Base-by-base conservation (phyloP, 2,113 vertebrate genomes). In the Sylvicapra grimmia region DNA sequence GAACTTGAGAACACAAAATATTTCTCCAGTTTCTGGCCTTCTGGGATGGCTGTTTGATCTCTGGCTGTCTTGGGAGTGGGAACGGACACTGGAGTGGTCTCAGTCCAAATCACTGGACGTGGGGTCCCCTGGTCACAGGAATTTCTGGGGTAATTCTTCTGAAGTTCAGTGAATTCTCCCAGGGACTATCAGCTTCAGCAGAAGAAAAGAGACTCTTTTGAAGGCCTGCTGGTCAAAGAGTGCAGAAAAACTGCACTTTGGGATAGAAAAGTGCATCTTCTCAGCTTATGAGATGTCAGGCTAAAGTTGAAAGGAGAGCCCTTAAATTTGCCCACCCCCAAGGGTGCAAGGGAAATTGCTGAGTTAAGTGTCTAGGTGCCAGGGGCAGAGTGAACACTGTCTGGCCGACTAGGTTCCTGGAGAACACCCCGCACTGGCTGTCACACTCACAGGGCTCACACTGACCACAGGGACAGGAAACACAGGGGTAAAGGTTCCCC, bases 301-400 rank as follows among this genome's bases (percentile, higher is more conserved):
- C 80, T 83, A 90, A 92, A 86, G 65, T 96, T 94, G 51, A 95
- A 91, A 97, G 95, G 90, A 90, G 0, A 91, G 6, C 97, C 59
- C 94, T 89, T 89, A 96, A 97, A 96, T n/a, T 92, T 21, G 9
- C 96, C 96, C 96, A 79, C 80, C 95, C 96, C 96, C 79, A 11
- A 98, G 98, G 97, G 93, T 95, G 53, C 33, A 68, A 95, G 97
- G 94, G 9, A 5, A 27, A 94, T 90, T 93, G 96, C 98, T 90
- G 98, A 97, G 97, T 98, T 98, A 98, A 98, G 92, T 96, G 97
- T 97, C 95, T 77, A 97, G 98, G 94, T 98, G 96, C 97, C 98
- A 97, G 92, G 89, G 97, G 90, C 98, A 98, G 97, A 98, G 97
- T 56, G 90, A 14, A 33, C 98, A 98, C 98, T 99, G 99, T 99